Percentiles rank a stretch among this genome's conserved stretches.
These are phyloP conservation scores for Luidia sarsii DNA, from an alignment of 53 echinoderm and acorn worm genomes.

Conservation along the genomic window DNA sequence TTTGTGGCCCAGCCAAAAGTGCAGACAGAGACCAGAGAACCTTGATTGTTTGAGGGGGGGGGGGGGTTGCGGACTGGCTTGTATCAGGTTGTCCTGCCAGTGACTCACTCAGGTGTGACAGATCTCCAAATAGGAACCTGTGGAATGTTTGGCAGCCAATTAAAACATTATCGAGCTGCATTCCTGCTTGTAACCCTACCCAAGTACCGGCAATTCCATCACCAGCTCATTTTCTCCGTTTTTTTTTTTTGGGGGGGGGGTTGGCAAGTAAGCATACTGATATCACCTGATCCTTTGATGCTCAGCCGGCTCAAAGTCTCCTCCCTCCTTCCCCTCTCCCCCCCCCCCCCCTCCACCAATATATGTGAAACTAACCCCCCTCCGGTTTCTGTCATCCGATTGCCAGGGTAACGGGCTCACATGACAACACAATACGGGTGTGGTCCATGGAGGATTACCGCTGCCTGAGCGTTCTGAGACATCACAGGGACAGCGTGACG, in stretches of 20 bases:
- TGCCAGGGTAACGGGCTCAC: conserved; percentile 90
- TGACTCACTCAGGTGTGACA: conserved; percentile 26
- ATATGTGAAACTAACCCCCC: conserved; percentile 31
- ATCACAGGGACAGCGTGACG: conserved; percentile 83
- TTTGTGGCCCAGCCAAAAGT: too few species aligned
- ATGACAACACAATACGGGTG: conserved; percentile 88
- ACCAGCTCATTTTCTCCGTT: too few species aligned
- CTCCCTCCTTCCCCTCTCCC: too few species aligned
- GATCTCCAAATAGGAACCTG: neutral
- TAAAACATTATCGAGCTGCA: conserved; percentile 10
- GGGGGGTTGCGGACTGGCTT: too few species aligned
- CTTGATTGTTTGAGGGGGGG: too few species aligned
- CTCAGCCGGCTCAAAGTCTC: too few species aligned
- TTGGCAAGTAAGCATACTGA: neutral
- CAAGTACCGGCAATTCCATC: neutral
- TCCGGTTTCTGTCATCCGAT: conserved; percentile 39
- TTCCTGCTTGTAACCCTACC: conserved; percentile 25
- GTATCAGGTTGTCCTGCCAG: too few species aligned
- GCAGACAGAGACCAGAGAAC: too few species aligned
- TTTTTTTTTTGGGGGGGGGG: too few species aligned
- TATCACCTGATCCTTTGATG: conserved; percentile 43
- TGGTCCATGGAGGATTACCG: conserved; percentile 84
- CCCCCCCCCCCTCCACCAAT: neutral
- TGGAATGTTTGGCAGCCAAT: conserved; percentile 19
- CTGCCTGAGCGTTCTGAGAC: conserved; percentile 64